Evolutionary conservation across 2,888 invertebrate genomes (phyloP).

Genomic region (Hybos culiciformis): DNA sequence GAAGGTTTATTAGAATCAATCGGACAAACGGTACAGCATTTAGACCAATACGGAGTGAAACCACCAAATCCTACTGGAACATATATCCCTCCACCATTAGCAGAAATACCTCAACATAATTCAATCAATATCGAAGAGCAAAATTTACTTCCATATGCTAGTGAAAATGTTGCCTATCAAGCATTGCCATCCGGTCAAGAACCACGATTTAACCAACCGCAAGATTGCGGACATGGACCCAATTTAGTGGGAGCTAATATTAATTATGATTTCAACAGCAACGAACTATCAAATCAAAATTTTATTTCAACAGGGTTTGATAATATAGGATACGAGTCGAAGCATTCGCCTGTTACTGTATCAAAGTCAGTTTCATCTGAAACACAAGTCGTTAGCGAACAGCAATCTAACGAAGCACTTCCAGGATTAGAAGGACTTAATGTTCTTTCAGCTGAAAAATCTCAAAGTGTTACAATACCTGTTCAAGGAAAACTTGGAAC

Average conservation of each 20-base stretch:
- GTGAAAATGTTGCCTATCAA: conserved; percentile 13
- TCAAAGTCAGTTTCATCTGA: conserved; percentile 1
- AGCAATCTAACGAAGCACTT: conserved; percentile 22
- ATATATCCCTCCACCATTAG: conserved; percentile 51
- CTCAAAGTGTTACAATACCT: conserved; percentile 36
- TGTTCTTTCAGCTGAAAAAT: conserved; percentile 31
- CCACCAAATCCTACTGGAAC: conserved; percentile 39
- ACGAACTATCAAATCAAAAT: conserved; percentile 12
- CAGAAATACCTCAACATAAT: conserved; percentile 27
- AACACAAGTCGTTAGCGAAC: conserved; percentile 17
- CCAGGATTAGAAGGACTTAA: conserved; percentile 29
- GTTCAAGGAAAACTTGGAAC: conserved; percentile 45
- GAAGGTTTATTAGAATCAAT: conserved; percentile 52
- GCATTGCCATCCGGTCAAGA: conserved; percentile 24
- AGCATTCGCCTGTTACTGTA: conserved; percentile 22
- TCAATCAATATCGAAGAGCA: conserved; percentile 4
- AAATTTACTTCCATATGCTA: conserved; percentile 7
- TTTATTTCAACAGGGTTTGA: conserved; percentile 16
- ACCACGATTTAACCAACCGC: conserved; percentile 24
- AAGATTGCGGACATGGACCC: conserved; percentile 33
- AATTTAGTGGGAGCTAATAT: conserved; percentile 26
- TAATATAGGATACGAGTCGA: conserved; percentile 27
- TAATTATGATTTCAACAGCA: conserved; percentile 17
- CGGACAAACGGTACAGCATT: conserved; percentile 47
- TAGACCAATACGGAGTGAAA: conserved; percentile 45